Conservation (phyloP, 2,797 vertebrate species). For the Antennarius maculatus region DNA sequence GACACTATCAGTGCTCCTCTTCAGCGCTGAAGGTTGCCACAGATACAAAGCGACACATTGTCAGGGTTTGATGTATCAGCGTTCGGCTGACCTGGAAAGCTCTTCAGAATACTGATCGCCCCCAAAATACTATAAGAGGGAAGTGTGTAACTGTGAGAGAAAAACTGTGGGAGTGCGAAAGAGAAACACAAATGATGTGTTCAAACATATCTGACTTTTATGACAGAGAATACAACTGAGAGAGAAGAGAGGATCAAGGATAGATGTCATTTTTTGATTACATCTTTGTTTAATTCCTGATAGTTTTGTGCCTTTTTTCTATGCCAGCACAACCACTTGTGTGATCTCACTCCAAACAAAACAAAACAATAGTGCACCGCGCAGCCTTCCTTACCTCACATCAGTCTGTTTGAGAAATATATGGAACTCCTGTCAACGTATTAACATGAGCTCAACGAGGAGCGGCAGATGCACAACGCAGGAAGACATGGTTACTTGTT, state of each 20-base stretch:
- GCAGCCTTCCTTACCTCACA: conserved; percentile 37
- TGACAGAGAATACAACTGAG: conserved; percentile 22
- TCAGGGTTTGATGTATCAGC: conserved; percentile 77
- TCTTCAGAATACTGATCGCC: conserved; percentile 72
- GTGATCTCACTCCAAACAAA: conserved; percentile 35
- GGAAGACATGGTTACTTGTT: conserved; percentile 20
- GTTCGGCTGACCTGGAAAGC: conserved; percentile 72
- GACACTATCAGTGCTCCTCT: conserved; percentile 48
- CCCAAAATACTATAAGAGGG: conserved; percentile 52
- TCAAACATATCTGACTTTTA: conserved; percentile 6
- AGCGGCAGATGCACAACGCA: conserved; percentile 34
- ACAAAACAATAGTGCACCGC: conserved; percentile 36
- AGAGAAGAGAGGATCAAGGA: conserved; percentile 16
- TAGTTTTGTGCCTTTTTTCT: conserved; percentile 30
- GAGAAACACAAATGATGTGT: background rate
- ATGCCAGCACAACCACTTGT: conserved; percentile 20
- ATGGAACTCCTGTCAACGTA: conserved; percentile 59
- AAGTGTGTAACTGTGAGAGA: conserved; percentile 18
- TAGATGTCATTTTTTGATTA: conserved; percentile 27
- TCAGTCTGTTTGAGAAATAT: conserved; percentile 57
- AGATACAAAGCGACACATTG: conserved; percentile 70
- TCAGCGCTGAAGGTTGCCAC: conserved; percentile 67
- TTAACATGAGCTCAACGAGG: conserved; percentile 40
- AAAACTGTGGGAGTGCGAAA: conserved; percentile 24
- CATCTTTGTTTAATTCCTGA: conserved; percentile 32